Base-by-base conservation (phyloP, 2,888 invertebrate species). In the Cistogaster globosa region DNA sequence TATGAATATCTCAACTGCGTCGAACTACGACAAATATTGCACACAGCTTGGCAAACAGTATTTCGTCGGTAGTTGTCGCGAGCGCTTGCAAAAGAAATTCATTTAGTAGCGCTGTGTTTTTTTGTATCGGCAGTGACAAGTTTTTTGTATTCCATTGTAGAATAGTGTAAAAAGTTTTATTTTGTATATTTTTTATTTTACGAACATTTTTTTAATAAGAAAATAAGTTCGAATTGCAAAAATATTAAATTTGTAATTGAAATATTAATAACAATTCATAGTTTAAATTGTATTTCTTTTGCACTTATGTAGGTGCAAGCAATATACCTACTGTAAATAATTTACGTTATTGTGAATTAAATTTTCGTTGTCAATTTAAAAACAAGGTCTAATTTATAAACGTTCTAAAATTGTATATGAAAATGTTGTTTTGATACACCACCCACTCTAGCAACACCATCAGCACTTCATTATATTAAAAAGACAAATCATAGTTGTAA, bases 51-150 rank as follows among this genome's bases (percentile, higher is more conserved):
- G 69, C 72, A 84, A 83, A 84, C 89, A 92, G 92, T 92, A 90
- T 90, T 90, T 90, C 91, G 89, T 91, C 90, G 91, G 91, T 91
- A 91, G 92, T 91, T 91, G 92, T 91, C 90, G 92, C 90, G 91
- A 88, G 86, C 83, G 88, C 84, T 91, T 84, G 42, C 83, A 72
- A 72, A 63, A 62, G 6, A 42, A 60, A 69, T 69, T 75, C 20
- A 55, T 78, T 72, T 80, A 83, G 83, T 68, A 62, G 60, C 75
- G 71, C 78, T 79, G 83, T 75, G 83, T 83, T 74, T 68, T 38
- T 78, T 58, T 81, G 22, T 42, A 75, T 68, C 69, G 75, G 68
- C 68, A 68, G 80, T 79, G 79, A 74, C 83, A 83, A 83, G 71
- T 83, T 71, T 86, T 79, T 71, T 78, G 63, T 79, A 75, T 79